A percentile compares a stretch with the other conserved stretches of the same genome.
Evolutionary conservation across 2,888 invertebrate genomes (phyloP).

Genomic region (Callyntrura sp.): DNA sequence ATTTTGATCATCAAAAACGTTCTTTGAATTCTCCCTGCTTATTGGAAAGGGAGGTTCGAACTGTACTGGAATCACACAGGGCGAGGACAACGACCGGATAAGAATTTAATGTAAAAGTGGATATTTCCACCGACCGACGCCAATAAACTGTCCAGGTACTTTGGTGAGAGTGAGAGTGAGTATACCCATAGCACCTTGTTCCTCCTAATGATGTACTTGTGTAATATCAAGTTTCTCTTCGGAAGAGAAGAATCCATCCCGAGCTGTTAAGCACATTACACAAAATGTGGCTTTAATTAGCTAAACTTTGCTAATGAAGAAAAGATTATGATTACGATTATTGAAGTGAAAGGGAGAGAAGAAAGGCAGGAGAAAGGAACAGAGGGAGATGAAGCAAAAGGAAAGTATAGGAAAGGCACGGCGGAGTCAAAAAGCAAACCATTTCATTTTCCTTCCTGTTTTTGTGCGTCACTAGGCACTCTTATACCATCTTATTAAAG

Average conservation of each 20-base stretch:
- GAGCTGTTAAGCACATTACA: constrained; percentile 45
- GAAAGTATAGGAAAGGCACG: not conserved
- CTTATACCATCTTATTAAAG: no score
- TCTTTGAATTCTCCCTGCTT: not conserved
- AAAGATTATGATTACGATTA: constrained; percentile 58
- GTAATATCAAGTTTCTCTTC: constrained; percentile 14
- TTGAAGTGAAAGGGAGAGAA: constrained; percentile 40
- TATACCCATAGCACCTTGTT: not conserved
- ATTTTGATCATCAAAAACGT: not conserved
- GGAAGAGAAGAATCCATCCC: not conserved
- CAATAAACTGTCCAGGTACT: no score
- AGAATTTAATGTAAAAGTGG: not conserved
- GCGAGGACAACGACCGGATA: constrained; percentile 40
- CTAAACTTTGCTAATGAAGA: constrained; percentile 67
- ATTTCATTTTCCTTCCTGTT: constrained; percentile 45
- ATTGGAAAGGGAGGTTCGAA: not conserved
- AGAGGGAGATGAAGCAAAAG: not conserved
- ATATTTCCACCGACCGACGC: no score
- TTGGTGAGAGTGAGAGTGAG: no score
- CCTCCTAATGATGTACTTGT: not conserved
- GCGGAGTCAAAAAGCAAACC: constrained; percentile 13
- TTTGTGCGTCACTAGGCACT: no score
- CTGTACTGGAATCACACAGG: no score
- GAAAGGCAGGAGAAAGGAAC: not conserved
- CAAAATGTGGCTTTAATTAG: constrained; percentile 64